phyloP scores from a whole-genome alignment of 2,888 invertebrate genomes.

The Drosophila gaucha region DNA sequence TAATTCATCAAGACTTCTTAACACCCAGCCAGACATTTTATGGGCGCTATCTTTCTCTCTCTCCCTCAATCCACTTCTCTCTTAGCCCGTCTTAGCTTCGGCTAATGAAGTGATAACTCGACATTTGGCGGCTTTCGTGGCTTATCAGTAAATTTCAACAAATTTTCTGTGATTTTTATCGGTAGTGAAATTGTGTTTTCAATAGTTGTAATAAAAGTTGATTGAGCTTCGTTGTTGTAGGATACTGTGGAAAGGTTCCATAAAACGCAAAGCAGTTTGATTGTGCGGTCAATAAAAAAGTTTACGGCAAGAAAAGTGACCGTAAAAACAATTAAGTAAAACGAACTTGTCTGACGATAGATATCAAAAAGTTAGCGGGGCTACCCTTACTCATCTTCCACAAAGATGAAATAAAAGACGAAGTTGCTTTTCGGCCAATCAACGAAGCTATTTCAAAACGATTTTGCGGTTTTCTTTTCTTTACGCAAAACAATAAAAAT shows the following conservation, averaged over 20 bases:
- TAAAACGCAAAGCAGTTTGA: slow-evolving; percentile 71
- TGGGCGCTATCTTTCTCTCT: neutral
- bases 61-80: too few relatives aligned
- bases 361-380: neutral
- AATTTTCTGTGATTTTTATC: slow-evolving; percentile 71
- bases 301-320: slow-evolving; percentile 62
- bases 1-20: slow-evolving; percentile 21
- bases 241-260: slow-evolving; percentile 36
- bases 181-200: slow-evolving; percentile 50
- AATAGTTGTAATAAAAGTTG: slow-evolving; percentile 56
- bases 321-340: slow-evolving; percentile 71
- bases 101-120: slow-evolving; percentile 72
- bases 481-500: slow-evolving; percentile 39
- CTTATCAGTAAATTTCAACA: slow-evolving; percentile 58
- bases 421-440: slow-evolving; percentile 23
- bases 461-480: slow-evolving; percentile 44
- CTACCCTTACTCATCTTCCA: neutral
- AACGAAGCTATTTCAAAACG: slow-evolving; percentile 46
- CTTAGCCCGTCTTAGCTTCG: slow-evolving; percentile 9
- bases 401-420: neutral
- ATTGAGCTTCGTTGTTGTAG: slow-evolving; percentile 27
- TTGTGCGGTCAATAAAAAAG: slow-evolving; percentile 58
- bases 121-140: slow-evolving; percentile 11
- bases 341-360: slow-evolving; percentile 42
- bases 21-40: slow-evolving; percentile 4